Conservation (phyloP, 2,797 vertebrate species). For the Sylvia borin region DNA sequence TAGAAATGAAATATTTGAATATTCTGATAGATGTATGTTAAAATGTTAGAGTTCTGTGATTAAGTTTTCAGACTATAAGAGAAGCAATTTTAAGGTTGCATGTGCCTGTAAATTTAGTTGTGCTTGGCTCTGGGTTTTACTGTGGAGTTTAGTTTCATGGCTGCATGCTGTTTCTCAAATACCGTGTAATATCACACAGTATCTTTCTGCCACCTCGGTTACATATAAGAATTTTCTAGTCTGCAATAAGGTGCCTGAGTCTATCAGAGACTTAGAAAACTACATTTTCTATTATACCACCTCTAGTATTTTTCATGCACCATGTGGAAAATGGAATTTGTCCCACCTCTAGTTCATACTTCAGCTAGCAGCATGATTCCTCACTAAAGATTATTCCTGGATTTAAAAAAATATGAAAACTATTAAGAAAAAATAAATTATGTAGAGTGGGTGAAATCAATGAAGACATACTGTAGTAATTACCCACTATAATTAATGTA, state of each 20-base stretch:
- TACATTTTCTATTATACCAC: background rate
- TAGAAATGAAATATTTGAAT: background rate
- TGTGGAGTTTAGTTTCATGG: background rate
- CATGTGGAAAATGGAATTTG: conserved; percentile 21
- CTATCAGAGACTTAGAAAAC: conserved; percentile 5
- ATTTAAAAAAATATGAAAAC: background rate
- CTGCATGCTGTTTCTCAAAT: conserved; percentile 25
- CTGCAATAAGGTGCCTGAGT: background rate
- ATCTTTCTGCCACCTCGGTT: conserved; percentile 20
- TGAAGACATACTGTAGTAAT: background rate
- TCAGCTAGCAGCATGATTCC: background rate
- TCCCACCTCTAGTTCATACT: conserved; percentile 1
- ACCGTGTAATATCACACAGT: background rate
- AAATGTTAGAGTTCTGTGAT: conserved; percentile 6
- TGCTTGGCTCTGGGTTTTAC: background rate
- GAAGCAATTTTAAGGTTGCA: conserved; percentile 21
- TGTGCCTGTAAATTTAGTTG: background rate
- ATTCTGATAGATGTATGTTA: background rate
- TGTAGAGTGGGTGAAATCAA: background rate
- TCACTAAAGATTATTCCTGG: background rate
- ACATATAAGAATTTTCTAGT: background rate
- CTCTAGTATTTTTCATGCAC: background rate
- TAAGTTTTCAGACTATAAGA: conserved; percentile 9
- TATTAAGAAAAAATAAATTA: background rate
- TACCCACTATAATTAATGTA: background rate